phyloP scores from a whole-genome alignment of 2,888 invertebrate species.

The Zelleria hepariella region DNA sequence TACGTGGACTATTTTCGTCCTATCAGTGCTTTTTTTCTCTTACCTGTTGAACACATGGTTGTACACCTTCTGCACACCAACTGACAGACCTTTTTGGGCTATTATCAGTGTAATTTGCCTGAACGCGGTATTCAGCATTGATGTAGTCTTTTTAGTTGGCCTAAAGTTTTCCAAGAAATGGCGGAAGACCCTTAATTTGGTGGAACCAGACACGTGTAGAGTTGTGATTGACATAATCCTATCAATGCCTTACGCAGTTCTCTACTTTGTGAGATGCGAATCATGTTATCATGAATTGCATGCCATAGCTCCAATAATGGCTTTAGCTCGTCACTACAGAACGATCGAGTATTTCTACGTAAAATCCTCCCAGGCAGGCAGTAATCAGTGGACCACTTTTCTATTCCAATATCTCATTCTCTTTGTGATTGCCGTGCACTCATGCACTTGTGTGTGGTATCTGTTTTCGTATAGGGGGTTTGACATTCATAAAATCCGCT shows the following conservation, averaged over 20 bases:
- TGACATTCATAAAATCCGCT: slow-evolving; percentile 38
- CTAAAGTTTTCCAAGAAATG: slow-evolving; percentile 54
- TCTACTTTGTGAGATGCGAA: slow-evolving; percentile 35
- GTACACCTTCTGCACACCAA: slow-evolving; percentile 41
- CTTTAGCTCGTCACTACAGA: slow-evolving; percentile 50
- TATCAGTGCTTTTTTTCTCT: slow-evolving; percentile 41
- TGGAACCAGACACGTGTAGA: slow-evolving; percentile 47
- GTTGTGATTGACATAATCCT: slow-evolving; percentile 45
- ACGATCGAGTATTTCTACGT: slow-evolving; percentile 53
- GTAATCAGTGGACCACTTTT: slow-evolving; percentile 63
- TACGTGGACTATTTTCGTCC: slow-evolving; percentile 48
- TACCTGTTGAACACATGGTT: slow-evolving; percentile 51
- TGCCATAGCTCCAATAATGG: slow-evolving; percentile 47
- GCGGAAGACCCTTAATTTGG: slow-evolving; percentile 57
- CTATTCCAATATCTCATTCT: slow-evolving; percentile 59
- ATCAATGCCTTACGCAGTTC: slow-evolving; percentile 48
- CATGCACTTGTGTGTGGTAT: slow-evolving; percentile 63
- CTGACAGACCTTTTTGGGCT: slow-evolving; percentile 34
- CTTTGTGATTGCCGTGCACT: slow-evolving; percentile 56
- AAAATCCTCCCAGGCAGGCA: slow-evolving; percentile 57
- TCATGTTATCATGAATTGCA: slow-evolving; percentile 33
- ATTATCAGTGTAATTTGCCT: slow-evolving; percentile 39
- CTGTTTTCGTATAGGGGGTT: slow-evolving; percentile 49
- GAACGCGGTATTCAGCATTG: slow-evolving; percentile 44
- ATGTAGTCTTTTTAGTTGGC: slow-evolving; percentile 46